These are phyloP conservation scores for Bombus cullumanus DNA, from an alignment of 1,140 invertebrate species.

Conservation along the genomic window DNA sequence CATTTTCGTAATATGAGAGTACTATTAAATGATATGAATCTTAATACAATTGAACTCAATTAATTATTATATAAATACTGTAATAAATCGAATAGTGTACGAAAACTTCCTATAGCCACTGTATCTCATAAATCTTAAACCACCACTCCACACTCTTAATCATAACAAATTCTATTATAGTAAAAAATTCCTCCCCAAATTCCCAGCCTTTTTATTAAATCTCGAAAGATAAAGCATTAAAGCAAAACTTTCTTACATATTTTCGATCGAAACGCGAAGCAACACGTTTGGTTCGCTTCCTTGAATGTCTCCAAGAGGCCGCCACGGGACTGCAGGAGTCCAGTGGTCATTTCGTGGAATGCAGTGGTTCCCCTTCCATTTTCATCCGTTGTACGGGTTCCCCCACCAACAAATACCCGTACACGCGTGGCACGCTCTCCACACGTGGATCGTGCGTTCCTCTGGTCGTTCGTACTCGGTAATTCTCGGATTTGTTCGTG, in stretches of 20 bases:
- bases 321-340: not conserved
- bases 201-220: not conserved
- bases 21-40: too few species aligned
- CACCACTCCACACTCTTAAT: too few species aligned
- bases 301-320: not conserved
- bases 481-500: slow-evolving; percentile 68
- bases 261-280: not conserved
- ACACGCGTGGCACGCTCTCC: slow-evolving; percentile 81
- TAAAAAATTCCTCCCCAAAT: not conserved
- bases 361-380: slow-evolving; percentile 43
- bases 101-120: too few species aligned
- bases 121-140: too few species aligned
- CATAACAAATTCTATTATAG: not conserved
- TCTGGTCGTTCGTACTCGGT: slow-evolving; percentile 69
- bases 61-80: too few species aligned
- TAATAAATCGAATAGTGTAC: too few species aligned
- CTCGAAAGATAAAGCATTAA: not conserved
- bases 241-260: not conserved
- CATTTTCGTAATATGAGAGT: too few species aligned
- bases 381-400: slow-evolving; percentile 5
- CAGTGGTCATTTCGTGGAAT: slow-evolving; percentile 1
- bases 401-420: slow-evolving; percentile 60
- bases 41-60: too few species aligned
- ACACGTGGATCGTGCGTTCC: slow-evolving; percentile 77
- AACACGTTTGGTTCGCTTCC: not conserved